Base-by-base conservation (phyloP, 2,797 vertebrate species). In the Tenualosa ilisha region DNA sequence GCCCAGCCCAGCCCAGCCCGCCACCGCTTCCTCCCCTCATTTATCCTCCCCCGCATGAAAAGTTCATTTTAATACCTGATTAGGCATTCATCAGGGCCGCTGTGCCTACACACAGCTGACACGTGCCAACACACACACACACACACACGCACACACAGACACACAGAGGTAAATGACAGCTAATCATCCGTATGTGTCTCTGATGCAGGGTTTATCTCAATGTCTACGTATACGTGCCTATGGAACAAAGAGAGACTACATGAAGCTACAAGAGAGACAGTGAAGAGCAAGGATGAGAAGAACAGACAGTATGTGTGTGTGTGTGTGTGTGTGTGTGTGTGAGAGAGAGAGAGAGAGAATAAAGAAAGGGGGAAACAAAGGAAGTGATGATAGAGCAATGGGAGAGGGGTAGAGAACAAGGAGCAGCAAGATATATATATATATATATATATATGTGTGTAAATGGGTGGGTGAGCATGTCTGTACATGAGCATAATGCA, bases 31-130 rank as follows among this genome's bases (percentile, higher is more conserved):
- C 94, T 94, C 88, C 91, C 91, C 93, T 92, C 95, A 95, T 96
- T 94, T 94, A 92, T 95, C 93, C 93, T 86, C 46, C 88, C 88
- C 91, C 93, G 79, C 88, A 87, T 92, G 90, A 92, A 89, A 86
- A 91, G 92, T 94, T 95, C 90, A 95, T 96, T 96, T 95, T 94
- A 95, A 95, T 94, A 95, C 91, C 92, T 94, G 93, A 96, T 94
- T 94, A 95, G 93, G 89, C 91, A 94, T 94, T 96, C 91, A 94
- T 96, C 93, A 94, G 90, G 84, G 81, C 61, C 54, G 81, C 61
- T 31, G 54, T 49, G 54, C 81, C 17, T 85, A 49, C 68, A 65
- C 75, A 75, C 40, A 13, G 26, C 65, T 72, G 65, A 72, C 65
- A 72, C 26, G 13, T 12, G 65, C 31, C 26, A 31, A 37, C 24